These are phyloP conservation scores for Fistularia tabacaria DNA, from an alignment of 2,797 vertebrate genomes.

Conservation along the genomic window DNA sequence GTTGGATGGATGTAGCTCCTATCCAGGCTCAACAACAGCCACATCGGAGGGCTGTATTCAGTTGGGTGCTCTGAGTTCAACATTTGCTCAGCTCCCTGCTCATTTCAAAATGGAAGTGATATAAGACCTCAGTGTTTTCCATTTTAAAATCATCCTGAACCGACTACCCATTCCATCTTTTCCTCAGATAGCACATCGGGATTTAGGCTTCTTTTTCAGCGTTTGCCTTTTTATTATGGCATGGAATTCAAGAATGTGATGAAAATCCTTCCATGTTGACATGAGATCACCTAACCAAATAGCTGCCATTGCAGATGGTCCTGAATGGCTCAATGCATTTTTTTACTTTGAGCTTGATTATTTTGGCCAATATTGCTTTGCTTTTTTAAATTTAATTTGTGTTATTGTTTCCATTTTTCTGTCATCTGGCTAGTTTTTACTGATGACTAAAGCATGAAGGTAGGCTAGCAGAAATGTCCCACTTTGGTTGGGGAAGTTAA, in stretches of 20 bases:
- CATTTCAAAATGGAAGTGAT: constrained; percentile 45
- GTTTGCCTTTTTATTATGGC: constrained; percentile 10
- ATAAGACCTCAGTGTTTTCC: constrained; percentile 31
- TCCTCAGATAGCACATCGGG: constrained; percentile 24
- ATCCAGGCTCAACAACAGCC: constrained; percentile 6
- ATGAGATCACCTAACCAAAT: constrained; percentile 38
- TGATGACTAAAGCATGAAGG: constrained; percentile 15
- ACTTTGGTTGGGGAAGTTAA: constrained; percentile 26
- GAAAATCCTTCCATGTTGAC: constrained; percentile 30
- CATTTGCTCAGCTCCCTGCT: constrained; percentile 41
- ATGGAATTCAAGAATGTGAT: constrained; percentile 1
- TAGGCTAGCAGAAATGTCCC: constrained; percentile 16
- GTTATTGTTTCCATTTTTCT: constrained; percentile 41
- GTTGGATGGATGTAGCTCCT: constrained; percentile 20
- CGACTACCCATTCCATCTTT: constrained; percentile 38
- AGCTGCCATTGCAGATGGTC: constrained; percentile 28
- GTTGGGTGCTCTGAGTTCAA: constrained; percentile 23
- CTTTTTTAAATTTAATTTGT: constrained; percentile 42
- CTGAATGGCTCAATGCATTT: constrained; percentile 44
- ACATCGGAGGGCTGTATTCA: constrained; percentile 11
- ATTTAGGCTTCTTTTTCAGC: constrained; percentile 9
- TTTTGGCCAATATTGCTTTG: constrained; percentile 57
- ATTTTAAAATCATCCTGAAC: constrained; percentile 45
- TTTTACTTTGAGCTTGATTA: constrained; percentile 52
- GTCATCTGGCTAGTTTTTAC: constrained; percentile 39